Percentiles rank a stretch among this genome's conserved stretches.
Conservation (phyloP, 1,140 invertebrate genomes). For the Pseudomyrmex dendroicus region DNA sequence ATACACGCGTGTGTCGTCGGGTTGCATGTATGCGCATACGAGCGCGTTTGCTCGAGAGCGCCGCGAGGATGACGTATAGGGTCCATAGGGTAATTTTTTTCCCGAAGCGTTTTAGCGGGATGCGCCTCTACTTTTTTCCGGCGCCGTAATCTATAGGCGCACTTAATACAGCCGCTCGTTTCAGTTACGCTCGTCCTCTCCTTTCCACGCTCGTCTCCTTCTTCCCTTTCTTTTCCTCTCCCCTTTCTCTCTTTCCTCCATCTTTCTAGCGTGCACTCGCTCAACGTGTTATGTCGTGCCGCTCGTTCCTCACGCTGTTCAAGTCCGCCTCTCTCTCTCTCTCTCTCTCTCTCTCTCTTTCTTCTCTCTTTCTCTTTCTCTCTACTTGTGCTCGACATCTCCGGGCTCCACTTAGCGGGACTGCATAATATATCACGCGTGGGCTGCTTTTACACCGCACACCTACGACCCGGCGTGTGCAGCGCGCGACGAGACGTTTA, state of each 20-base stretch:
- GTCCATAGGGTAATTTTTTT: conserved; percentile 77
- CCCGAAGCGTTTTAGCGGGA: conserved; percentile 79
- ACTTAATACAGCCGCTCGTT: conserved; percentile 84
- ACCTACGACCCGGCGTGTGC: conserved; percentile 40
- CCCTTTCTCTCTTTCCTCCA: conserved; percentile 27
- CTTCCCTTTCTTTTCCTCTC: conserved; percentile 41
- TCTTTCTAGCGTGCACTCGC: conserved; percentile 24
- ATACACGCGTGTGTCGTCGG: background rate
- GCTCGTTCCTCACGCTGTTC: conserved; percentile 41
- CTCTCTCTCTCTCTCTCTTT: background rate
- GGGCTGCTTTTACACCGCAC: conserved; percentile 68
- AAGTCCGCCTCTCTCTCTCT: conserved; percentile 4
- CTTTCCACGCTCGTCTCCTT: conserved; percentile 29
- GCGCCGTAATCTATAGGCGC: conserved; percentile 83
- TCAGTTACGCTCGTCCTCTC: conserved; percentile 70
- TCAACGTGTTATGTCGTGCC: conserved; percentile 45
- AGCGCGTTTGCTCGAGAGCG: conserved; percentile 10
- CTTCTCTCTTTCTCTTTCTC: conserved; percentile 31
- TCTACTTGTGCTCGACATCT: conserved; percentile 40
- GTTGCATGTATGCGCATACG: background rate
- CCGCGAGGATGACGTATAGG: conserved; percentile 75
- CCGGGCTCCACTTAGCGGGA: conserved; percentile 78
- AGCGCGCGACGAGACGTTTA: conserved; percentile 32
- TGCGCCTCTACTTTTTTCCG: conserved; percentile 74
- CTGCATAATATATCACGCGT: conserved; percentile 82